Evolutionary conservation across 2,113 vertebrate species (phyloP), one percentile per base, ranked within the genome.

Genomic region (Hydropotes inermis): DNA sequence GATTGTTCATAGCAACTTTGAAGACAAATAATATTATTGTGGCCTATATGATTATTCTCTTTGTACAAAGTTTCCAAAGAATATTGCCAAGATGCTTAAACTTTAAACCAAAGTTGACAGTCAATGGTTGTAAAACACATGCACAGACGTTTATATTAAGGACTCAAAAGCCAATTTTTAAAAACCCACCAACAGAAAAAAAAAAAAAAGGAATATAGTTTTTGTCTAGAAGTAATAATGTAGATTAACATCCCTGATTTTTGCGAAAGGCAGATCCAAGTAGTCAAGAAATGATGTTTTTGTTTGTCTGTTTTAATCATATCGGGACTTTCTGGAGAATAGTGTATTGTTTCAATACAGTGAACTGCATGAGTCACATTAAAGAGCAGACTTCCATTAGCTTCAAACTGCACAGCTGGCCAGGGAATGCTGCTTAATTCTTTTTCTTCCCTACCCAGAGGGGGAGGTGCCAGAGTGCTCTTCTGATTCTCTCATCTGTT

Each of bases 21-120:
- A 58, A 95, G 54, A 94, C 36, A 92, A 85, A 14, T 55, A 43
- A 54, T 74, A 33, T 81, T 81, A 61, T 21, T 90, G 70, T 92
- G 76, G 30, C 19, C 90, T 95, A 87, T 50, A 78, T 43, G 27
- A 82, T 60, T 64, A 88, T 9, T 74, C 60, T 91, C 25, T n/a
- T 95, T 92, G 83, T 39, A 82, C 43, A 81, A 97, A 85, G 43
- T 82, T 92, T 92, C 92, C 79, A 79, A 88, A 87, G 92, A 64
- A 96, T 74, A 79, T 1, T 82, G 45, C 8, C 43, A 67, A 47
- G 13, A 93, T 74, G 57, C 61, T 94, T 86, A 57, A 25, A 57
- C 94, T 97, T 94, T 89, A 76, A 96, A 91, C 57, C 61, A 78
- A 92, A 54, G n/a, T 67, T 91, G 33, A 33, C 17, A 70, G 87